These are phyloP conservation scores for Mesaphorura yosii DNA, from an alignment of 1,140 invertebrate genomes.

Conservation along the genomic window DNA sequence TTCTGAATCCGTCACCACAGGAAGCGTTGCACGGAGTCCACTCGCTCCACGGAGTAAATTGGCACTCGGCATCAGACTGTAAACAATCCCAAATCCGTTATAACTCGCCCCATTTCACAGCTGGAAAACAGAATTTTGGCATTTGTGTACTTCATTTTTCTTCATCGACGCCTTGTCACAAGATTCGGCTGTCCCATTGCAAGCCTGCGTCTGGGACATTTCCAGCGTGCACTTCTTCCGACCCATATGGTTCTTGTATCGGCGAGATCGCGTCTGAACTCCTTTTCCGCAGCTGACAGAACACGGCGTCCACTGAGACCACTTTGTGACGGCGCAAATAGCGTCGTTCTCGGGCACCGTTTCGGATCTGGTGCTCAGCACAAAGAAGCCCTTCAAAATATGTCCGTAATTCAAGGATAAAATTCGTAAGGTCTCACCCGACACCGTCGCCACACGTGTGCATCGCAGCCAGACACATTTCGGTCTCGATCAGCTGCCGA, in stretches of 20 bases:
- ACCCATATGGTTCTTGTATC: conserved; percentile 40
- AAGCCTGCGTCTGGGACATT: conserved; percentile 35
- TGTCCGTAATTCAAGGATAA: too few relatives aligned
- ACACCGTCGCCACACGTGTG: conserved; percentile 49
- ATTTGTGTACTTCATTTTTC: too few relatives aligned
- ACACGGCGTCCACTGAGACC: conserved; percentile 48
- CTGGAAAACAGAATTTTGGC: too few relatives aligned
- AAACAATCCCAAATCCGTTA: too few relatives aligned
- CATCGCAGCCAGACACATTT: conserved; percentile 45
- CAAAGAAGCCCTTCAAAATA: too few relatives aligned
- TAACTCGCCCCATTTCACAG: too few relatives aligned
- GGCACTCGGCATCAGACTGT: conserved; percentile 33
- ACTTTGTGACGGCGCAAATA: conserved; percentile 42
- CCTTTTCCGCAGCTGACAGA: conserved; percentile 47
- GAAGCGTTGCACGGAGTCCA: conserved; percentile 61
- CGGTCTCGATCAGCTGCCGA: conserved; percentile 36
- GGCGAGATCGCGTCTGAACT: conserved; percentile 38
- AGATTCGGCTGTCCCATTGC: conserved; percentile 12
- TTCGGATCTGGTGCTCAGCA: conserved; percentile 10
- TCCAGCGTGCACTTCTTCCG: conserved; percentile 39
- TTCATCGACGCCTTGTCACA: too few relatives aligned
- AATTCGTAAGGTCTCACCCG: conserved; percentile 21
- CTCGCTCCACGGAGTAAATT: conserved; percentile 56
- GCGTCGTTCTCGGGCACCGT: conserved; percentile 23
- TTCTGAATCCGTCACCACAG: conserved; percentile 55